Evolutionary conservation across 2,888 invertebrate genomes (phyloP).

Genomic region (Diaprepes abbreviatus): DNA sequence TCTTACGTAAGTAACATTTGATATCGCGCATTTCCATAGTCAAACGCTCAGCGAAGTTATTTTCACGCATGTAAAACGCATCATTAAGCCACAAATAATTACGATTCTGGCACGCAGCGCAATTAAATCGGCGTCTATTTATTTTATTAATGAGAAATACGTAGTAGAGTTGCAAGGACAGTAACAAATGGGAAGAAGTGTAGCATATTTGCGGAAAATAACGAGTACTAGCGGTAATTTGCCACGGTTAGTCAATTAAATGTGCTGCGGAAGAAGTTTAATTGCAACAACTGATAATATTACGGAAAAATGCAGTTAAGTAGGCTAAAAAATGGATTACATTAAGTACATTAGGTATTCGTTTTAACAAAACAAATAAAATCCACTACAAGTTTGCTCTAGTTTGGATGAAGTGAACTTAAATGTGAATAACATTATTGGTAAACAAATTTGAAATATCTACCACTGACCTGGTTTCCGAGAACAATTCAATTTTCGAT

Average conservation of each 20-base stretch:
- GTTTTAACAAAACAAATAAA: too few species aligned
- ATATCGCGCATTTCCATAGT: not conserved
- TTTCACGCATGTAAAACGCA: conserved; percentile 21
- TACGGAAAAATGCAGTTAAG: conserved; percentile 1
- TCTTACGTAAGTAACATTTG: too few species aligned
- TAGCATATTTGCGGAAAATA: conserved; percentile 8
- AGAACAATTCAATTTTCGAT: too few species aligned
- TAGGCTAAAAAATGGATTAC: not conserved
- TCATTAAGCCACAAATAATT: conserved; percentile 37
- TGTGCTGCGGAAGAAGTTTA: not conserved
- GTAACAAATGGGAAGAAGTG: not conserved
- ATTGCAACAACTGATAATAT: conserved; percentile 9
- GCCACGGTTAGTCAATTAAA: conserved; percentile 15
- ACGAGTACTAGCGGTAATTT: conserved; percentile 9
- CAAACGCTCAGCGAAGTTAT: not conserved
- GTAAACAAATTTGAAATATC: too few species aligned
- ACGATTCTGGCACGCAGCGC: conserved; percentile 28
- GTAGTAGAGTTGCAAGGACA: not conserved
- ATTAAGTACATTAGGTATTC: too few species aligned
- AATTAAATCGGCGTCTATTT: conserved; percentile 31
- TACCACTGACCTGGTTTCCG: too few species aligned
- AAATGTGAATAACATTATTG: too few species aligned
- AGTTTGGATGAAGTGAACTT: too few species aligned
- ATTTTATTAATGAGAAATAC: conserved; percentile 35
- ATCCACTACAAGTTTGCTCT: too few species aligned